phyloP scores from a whole-genome alignment of 2,113 vertebrate genomes.

The Brachirus orientalis region DNA sequence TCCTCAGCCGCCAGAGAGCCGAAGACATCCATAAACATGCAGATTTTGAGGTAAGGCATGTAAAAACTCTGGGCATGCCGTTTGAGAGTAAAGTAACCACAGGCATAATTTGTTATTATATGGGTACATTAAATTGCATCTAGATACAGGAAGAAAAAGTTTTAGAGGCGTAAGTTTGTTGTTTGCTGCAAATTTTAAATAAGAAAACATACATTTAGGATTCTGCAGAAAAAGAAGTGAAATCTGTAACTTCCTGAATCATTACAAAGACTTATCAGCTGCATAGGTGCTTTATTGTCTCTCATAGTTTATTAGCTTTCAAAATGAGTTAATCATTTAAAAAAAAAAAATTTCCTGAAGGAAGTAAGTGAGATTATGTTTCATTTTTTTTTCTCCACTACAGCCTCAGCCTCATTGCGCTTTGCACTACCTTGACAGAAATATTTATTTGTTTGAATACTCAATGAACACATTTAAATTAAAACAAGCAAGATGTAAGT shows the following conservation, averaged over 20 bases:
- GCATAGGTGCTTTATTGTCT: background rate
- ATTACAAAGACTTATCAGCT: background rate
- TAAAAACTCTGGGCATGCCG: background rate
- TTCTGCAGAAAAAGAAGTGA: too few relatives aligned
- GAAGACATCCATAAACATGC: constrained; percentile 98
- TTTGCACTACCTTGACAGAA: constrained; percentile 29
- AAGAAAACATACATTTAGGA: too few relatives aligned
- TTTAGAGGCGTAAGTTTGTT: too few relatives aligned
- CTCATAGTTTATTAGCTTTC: background rate
- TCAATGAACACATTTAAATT: constrained; percentile 36
- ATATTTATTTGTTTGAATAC: constrained; percentile 31
- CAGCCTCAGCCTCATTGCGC: constrained; percentile 7
- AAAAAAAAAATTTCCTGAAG: too few relatives aligned
- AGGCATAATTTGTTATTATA: too few relatives aligned
- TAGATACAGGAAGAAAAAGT: too few relatives aligned
- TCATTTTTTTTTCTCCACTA: too few relatives aligned
- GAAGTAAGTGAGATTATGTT: too few relatives aligned
- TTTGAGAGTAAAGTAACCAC: too few relatives aligned
- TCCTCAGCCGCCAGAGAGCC: constrained; percentile 94
- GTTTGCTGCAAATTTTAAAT: too few relatives aligned
- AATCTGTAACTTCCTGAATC: background rate
- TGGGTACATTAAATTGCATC: too few relatives aligned
- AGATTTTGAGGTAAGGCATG: constrained; percentile 92
- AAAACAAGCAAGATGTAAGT: constrained; percentile 1
- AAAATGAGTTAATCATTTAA: too few relatives aligned